phyloP scores from a whole-genome alignment of 2,113 vertebrate species.

The Camelus bactrianus region DNA sequence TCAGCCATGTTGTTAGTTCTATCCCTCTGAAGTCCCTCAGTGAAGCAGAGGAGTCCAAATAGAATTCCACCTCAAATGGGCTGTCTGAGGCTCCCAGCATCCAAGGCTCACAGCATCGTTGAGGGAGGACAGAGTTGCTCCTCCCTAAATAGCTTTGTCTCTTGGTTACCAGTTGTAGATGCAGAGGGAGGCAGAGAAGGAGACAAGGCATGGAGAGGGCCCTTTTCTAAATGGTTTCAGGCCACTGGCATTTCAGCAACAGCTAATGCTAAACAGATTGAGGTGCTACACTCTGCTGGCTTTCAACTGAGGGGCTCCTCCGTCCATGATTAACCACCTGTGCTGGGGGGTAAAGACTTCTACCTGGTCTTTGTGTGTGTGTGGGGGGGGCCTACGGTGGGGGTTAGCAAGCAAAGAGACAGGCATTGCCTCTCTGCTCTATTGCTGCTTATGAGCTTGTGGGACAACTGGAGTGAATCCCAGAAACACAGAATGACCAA shows the following conservation, averaged over 20 bases:
- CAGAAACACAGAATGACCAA: neutral
- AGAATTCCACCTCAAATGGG: neutral
- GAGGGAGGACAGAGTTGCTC: slow-evolving; percentile 49
- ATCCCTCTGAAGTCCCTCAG: slow-evolving; percentile 9
- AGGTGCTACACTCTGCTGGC: slow-evolving; percentile 61
- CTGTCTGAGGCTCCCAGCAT: fast-evolving
- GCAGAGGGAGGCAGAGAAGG: slow-evolving; percentile 52
- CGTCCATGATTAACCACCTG: slow-evolving; percentile 86
- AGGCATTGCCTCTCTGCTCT: slow-evolving; percentile 22
- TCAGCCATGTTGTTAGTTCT: neutral
- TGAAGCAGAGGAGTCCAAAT: neutral
- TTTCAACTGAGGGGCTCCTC: slow-evolving; percentile 68
- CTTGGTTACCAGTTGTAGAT: slow-evolving; percentile 73
- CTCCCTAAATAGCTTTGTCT: slow-evolving; percentile 74
- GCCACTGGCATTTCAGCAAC: slow-evolving; percentile 82
- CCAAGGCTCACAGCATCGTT: neutral
- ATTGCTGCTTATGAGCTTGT: neutral
- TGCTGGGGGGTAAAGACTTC: slow-evolving; percentile 65
- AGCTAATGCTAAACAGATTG: slow-evolving; percentile 85
- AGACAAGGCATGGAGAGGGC: slow-evolving; percentile 53
- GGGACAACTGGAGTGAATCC: neutral
- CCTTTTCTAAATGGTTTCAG: slow-evolving; percentile 65
- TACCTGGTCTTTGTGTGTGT: slow-evolving; percentile 66
- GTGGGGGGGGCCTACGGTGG: neutral
- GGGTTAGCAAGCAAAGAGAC: slow-evolving; percentile 24